Evolutionary conservation across 2,888 invertebrate genomes (phyloP).

Genomic region (Pedicia rivosa): DNA sequence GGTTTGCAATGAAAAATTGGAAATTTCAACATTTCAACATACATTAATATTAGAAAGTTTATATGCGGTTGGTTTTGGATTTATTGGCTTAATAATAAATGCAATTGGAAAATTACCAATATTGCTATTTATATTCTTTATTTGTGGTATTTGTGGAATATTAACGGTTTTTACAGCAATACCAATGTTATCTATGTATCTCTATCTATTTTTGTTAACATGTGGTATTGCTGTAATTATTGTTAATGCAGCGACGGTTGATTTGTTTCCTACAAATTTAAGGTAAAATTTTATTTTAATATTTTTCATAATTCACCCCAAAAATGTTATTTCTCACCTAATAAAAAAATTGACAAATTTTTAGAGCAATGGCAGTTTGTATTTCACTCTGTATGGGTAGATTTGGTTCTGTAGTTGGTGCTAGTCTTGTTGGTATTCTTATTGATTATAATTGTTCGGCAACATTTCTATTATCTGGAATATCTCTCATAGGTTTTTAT

Average conservation of each 20-base stretch:
- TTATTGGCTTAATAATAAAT: slow-evolving; percentile 21
- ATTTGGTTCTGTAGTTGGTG: slow-evolving; percentile 32
- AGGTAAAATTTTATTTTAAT: slow-evolving; percentile 16
- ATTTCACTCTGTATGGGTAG: slow-evolving; percentile 36
- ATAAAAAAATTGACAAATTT: no score
- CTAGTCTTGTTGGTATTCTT: slow-evolving; percentile 30
- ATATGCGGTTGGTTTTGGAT: slow-evolving; percentile 20
- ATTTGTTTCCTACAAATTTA: slow-evolving; percentile 24
- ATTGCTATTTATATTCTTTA: slow-evolving; percentile 12
- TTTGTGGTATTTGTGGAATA: slow-evolving; percentile 19
- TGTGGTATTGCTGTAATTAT: slow-evolving; percentile 22
- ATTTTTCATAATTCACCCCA: no score
- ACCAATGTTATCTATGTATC: slow-evolving; percentile 19
- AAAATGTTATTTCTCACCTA: not conserved
- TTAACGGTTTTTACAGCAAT: slow-evolving; percentile 15
- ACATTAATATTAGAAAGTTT: slow-evolving; percentile 19
- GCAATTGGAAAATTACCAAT: slow-evolving; percentile 16
- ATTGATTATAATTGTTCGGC: slow-evolving; percentile 31
- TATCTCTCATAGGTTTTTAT: no score
- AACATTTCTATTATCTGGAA: slow-evolving; percentile 25
- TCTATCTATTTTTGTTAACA: slow-evolving; percentile 18
- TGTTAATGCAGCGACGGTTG: slow-evolving; percentile 23
- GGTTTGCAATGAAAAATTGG: slow-evolving; percentile 18
- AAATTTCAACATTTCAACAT: slow-evolving; percentile 20
- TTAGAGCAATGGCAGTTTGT: slow-evolving; percentile 35